Evolutionary conservation across 2,888 invertebrate species (phyloP).

Genomic region (Lapara coniferarum): DNA sequence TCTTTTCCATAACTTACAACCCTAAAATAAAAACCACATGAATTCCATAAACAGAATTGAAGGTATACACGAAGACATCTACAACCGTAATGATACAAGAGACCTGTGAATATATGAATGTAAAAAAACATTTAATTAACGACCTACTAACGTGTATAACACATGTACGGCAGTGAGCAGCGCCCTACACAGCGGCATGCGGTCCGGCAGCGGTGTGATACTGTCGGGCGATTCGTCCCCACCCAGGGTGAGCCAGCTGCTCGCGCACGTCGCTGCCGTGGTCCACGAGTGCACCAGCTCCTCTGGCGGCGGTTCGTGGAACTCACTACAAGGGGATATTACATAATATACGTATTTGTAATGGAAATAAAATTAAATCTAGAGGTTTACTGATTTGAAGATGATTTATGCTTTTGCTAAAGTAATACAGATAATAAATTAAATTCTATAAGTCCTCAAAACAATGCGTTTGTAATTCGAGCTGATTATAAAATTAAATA

Average conservation of each 20-base stretch:
- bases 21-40: no score
- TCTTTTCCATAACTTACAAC: no score
- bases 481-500: no score
- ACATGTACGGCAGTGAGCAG: conserved; percentile 65
- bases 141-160: conserved; percentile 63
- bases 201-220: conserved; percentile 61
- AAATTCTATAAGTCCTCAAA: no score
- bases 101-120: neutral
- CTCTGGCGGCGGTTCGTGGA: conserved; percentile 60
- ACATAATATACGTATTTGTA: neutral
- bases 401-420: no score
- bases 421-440: no score
- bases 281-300: conserved; percentile 63
- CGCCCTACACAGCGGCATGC: conserved; percentile 70
- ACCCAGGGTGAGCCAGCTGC: conserved; percentile 70
- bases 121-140: neutral
- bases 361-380: no score
- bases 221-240: conserved; percentile 62
- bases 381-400: no score
- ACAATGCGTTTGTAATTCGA: no score
- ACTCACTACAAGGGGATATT: conserved; percentile 13
- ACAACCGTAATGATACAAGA: no score
- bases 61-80: no score
- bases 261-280: conserved; percentile 66
- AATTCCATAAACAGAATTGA: no score